These are phyloP conservation scores for Eulemur coronatus DNA, from an alignment of 2,797 vertebrate species.

Conservation along the genomic window DNA sequence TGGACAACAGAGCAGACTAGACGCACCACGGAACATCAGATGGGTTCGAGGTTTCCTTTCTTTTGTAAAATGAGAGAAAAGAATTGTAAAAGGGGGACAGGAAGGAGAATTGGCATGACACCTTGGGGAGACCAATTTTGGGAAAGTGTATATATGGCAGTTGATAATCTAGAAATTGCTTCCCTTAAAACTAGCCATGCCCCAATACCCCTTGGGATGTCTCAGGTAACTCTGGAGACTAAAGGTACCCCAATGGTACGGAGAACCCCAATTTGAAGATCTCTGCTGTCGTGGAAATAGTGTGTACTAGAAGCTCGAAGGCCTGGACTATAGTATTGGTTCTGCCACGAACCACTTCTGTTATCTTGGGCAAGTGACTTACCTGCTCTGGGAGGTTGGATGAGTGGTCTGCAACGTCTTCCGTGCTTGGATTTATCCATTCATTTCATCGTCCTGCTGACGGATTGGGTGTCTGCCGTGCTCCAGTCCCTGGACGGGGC, in stretches of 20 bases:
- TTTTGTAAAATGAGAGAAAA: neutral
- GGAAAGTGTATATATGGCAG: neutral
- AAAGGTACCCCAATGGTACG: neutral
- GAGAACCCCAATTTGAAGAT: neutral
- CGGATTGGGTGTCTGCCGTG: neutral
- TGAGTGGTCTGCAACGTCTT: neutral
- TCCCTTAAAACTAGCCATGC: neutral
- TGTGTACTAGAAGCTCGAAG: neutral
- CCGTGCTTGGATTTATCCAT: neutral
- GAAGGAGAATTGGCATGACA: neutral
- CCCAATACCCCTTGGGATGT: neutral
- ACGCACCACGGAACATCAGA: neutral
- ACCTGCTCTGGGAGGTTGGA: neutral
- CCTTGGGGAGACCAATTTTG: neutral
- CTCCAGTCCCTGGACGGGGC: neutral
- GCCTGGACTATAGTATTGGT: neutral
- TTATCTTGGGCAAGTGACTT: neutral
- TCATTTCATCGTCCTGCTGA: neutral
- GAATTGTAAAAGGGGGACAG: neutral
- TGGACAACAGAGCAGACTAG: neutral
- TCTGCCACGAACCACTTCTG: neutral
- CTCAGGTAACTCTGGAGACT: neutral
- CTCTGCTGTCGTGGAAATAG: neutral
- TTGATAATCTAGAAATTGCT: neutral
- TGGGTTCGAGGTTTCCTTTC: neutral